Evolutionary conservation across 1,140 invertebrate species (phyloP), one percentile per base, ranked within the genome.

Genomic region (Ceratoteleas bidentatus): DNA sequence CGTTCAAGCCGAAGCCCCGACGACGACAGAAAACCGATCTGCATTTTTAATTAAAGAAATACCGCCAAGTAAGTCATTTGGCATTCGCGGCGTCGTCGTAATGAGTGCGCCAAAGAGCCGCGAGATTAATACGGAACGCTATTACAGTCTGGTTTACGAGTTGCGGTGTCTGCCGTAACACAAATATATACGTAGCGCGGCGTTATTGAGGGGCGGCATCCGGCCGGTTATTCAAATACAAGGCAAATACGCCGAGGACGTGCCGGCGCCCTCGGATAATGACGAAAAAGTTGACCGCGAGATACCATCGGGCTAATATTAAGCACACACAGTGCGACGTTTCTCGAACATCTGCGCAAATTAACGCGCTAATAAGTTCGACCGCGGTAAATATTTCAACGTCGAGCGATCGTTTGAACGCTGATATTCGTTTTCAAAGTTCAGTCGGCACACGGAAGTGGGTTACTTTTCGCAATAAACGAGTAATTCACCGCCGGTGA

Each of bases 41-140:
- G 47, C 62, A 66, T 54, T 75, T 75, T 75, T 82, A 84, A 84
- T 84, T 82, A 72, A 52, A 56, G 36, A 68, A 49, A 36, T 62
- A 58, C 74, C 52, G 24, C 10, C 45, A 58, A 70, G 66, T 32
- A 78, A 70, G 65, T 77, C 74, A 66, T 57, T 64, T 40, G 14
- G 52, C 15, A 56, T 61, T 77, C 38, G 49, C 43, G 8, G 32
- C 14, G 32, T 24, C 45, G 38, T 61, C 52, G 52, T 70, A 69
- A 78, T 64, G 75, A 78, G 75, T 62, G 53, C 24, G 2, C 56
- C 61, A 70, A 65, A 78, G 47, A 70, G 58, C 49, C 53, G 65
- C 57, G 10, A 64, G 66, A 69, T 78, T 78, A 78, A 70, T 47
- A 38, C 9, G 36, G 9, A 64, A 69, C 38, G 40, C 40, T 69